Evolutionary conservation across 1,140 invertebrate genomes (phyloP).

Genomic region (Drosophila orosa): DNA sequence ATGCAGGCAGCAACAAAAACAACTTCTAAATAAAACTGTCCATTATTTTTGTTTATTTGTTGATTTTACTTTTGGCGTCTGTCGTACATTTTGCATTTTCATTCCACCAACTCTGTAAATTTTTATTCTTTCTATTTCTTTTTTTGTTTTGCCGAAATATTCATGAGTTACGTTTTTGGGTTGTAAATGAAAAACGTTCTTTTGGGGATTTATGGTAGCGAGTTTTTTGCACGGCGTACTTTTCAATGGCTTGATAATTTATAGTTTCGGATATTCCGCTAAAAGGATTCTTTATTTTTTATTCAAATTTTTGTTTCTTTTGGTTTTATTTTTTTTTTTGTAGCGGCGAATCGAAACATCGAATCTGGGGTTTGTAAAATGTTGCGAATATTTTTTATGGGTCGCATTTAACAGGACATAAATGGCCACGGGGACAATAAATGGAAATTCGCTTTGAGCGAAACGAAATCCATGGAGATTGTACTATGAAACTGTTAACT

Average conservation of each 20-base stretch:
- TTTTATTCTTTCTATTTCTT: conserved; percentile 23
- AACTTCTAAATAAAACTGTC: conserved; percentile 57
- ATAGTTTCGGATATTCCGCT: conserved; percentile 61
- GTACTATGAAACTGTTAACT: conserved; percentile 11
- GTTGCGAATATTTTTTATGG: conserved; percentile 30
- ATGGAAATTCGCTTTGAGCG: conserved; percentile 14
- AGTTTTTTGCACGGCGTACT: conserved; percentile 44
- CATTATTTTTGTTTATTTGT: conserved; percentile 80
- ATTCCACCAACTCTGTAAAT: conserved; percentile 1
- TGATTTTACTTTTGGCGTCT: conserved; percentile 59
- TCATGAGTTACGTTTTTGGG: conserved; percentile 76
- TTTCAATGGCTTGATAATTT: conserved; percentile 73
- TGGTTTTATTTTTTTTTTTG: neutral
- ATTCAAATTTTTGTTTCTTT: conserved; percentile 14
- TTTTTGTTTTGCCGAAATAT: conserved; percentile 57
- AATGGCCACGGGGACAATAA: conserved; percentile 29
- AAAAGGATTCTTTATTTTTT: conserved; percentile 37
- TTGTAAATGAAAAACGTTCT: conserved; percentile 76
- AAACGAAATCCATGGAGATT: conserved; percentile 29
- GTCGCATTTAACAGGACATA: conserved; percentile 53
- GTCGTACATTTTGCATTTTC: conserved; percentile 65
- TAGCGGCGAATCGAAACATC: conserved; percentile 20
- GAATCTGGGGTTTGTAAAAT: conserved; percentile 32
- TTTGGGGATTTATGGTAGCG: conserved; percentile 66
- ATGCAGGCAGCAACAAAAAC: conserved; percentile 13